Percentiles rank a stretch among this genome's conserved stretches.
Conservation (phyloP, 1,140 invertebrate species). For the Microplitis mediator region DNA sequence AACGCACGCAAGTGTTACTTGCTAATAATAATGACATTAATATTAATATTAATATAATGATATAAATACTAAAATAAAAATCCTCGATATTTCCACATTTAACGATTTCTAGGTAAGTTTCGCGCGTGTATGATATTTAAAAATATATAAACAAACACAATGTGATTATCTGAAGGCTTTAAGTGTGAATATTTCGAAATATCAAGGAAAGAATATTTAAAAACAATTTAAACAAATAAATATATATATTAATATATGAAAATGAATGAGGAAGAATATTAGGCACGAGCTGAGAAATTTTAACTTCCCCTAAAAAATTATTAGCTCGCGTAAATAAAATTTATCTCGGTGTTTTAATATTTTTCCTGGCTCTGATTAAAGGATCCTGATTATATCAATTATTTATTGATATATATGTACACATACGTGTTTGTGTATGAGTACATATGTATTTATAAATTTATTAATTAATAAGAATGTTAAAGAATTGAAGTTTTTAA, state of each 20-base stretch:
- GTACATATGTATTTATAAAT: background rate
- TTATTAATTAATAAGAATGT: background rate
- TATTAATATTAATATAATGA: background rate
- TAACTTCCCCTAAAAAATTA: slow-evolving; percentile 7
- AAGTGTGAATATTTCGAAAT: slow-evolving; percentile 25
- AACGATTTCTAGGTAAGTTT: slow-evolving; percentile 21
- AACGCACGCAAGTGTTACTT: background rate
- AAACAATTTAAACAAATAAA: background rate
- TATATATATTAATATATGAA: no score
- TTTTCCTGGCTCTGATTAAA: background rate
- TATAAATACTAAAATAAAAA: slow-evolving; percentile 14
- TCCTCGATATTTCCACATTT: slow-evolving; percentile 9
- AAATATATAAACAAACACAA: slow-evolving; percentile 4
- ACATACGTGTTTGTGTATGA: background rate
- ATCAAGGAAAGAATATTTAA: slow-evolving; percentile 9
- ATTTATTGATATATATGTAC: background rate
- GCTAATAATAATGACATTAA: background rate
- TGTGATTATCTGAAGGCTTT: slow-evolving; percentile 36
- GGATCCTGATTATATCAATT: background rate
- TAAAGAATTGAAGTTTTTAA: background rate
- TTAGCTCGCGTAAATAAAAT: background rate
- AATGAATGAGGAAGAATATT: slow-evolving; percentile 2
- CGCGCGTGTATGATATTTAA: slow-evolving; percentile 19
- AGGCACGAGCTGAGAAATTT: background rate
- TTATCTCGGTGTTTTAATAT: slow-evolving; percentile 6